phyloP scores from a whole-genome alignment of 1,140 invertebrate genomes.

The Mylabris phalerata region DNA sequence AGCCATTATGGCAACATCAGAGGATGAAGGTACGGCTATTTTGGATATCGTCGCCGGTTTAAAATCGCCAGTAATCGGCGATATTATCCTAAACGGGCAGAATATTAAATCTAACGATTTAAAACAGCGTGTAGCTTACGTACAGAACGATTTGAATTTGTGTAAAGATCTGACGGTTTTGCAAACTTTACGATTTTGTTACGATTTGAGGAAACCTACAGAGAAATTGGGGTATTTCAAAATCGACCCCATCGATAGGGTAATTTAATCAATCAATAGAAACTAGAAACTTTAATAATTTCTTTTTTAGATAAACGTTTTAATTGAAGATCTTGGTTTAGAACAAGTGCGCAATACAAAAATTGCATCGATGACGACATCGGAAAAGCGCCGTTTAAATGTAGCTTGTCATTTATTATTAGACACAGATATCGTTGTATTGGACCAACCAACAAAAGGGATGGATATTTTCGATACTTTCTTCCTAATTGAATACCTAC shows the following conservation, averaged over 20 bases:
- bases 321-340: conserved; percentile 85
- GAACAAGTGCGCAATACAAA: conserved; percentile 74
- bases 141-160: conserved; percentile 52
- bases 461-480: conserved; percentile 97
- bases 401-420: conserved; percentile 82
- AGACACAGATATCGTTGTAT: conserved; percentile 72
- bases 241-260: conserved; percentile 58
- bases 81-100: conserved; percentile 82
- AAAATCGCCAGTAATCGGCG: conserved; percentile 61
- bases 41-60: conserved; percentile 74
- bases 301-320: conserved; percentile 62
- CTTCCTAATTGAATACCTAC: conserved; percentile 87
- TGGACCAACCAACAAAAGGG: conserved; percentile 84
- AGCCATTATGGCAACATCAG: conserved; percentile 80
- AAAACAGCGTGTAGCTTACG: conserved; percentile 57
- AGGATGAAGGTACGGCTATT: conserved; percentile 70
- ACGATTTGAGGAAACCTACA: conserved; percentile 58
- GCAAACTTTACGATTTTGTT: conserved; percentile 75
- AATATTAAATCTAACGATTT: conserved; percentile 63
- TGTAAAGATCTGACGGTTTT: conserved; percentile 69
- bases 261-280: conserved; percentile 24
- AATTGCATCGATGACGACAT: conserved; percentile 72
- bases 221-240: conserved; percentile 49
- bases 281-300: background rate
- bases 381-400: conserved; percentile 76